Base-by-base conservation (phyloP, 1,140 invertebrate genomes). In the Bombus consobrinus region DNA sequence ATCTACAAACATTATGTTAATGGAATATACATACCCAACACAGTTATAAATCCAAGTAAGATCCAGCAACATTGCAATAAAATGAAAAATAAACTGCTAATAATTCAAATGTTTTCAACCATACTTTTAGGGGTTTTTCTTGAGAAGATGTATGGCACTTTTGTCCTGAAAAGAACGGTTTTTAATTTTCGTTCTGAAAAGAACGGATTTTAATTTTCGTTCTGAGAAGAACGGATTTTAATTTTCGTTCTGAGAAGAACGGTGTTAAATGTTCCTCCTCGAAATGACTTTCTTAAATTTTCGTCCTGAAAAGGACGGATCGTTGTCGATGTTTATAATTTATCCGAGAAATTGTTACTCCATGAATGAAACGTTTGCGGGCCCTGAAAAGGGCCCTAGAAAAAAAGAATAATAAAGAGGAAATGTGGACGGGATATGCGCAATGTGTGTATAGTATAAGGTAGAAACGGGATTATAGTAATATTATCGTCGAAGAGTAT, bases 361-460 rank as follows among this genome's bases (percentile, higher is more conserved):
- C 89, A 86, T 92, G 5, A 18, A 0, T 87, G 81, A 94, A 57
- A 53, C 32, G 93, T 93, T 93, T 95, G 94, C 94, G 94, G 94
- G 94, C 94, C 94, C 94, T 93, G 85, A 93, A 92, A 92, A 93
- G 94, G 94, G 90, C 94, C 94, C 94, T 94, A 93, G 88, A 89
- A 93, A 91, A 90, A 83, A 47, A 81, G 71, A 25, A 74, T 79
- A 80, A 68, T 71, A 71, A 73, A 71, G 71, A 32, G 76, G 74
- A 84, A 87, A 89, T 88, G 74, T 76, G 76, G 69, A 77, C 47
- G 76, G 80, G 76, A 82, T 88, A 68, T 71, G 53, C 53, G 39
- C 66, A 68, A 57, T 75, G 59, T 62, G 34, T 41, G 22, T 75
- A 69, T 57, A n/a, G 62, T 68, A 41, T 41, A 37, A 22, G 76